Conservation (phyloP, 2,797 vertebrate species). For the Catamblyrhynchus diadema region DNA sequence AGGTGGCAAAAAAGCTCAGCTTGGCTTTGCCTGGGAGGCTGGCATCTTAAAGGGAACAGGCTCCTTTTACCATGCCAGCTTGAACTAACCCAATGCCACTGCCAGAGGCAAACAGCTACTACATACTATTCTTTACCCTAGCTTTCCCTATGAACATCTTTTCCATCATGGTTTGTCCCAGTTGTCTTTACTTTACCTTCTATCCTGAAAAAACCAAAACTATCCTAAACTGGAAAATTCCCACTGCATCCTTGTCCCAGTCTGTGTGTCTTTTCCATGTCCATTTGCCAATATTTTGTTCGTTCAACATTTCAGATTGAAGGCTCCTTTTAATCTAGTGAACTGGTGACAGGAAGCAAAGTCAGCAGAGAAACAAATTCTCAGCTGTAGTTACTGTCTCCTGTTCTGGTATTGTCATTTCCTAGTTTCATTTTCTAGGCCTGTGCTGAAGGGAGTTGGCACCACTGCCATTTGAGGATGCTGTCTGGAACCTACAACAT, state of each 20-base stretch:
- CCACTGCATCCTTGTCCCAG: background rate
- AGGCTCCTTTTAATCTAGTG: background rate
- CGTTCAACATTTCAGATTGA: background rate
- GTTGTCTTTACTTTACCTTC: background rate
- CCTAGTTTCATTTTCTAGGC: background rate
- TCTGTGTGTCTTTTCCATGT: background rate
- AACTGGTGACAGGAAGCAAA: background rate
- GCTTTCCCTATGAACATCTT: background rate
- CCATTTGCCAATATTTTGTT: background rate
- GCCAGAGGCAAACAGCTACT: background rate
- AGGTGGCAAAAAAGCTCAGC: background rate
- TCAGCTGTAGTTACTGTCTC: background rate
- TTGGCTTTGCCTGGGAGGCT: constrained; percentile 21
- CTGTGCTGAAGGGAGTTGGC: background rate
- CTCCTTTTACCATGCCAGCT: background rate
- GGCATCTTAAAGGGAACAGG: constrained; percentile 22
- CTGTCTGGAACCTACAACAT: background rate
- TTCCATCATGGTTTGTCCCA: background rate
- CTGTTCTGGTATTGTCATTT: background rate
- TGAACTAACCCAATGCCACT: background rate
- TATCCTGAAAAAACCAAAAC: background rate
- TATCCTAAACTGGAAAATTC: background rate
- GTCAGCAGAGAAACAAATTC: background rate
- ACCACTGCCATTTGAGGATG: background rate
- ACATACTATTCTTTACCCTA: background rate